Evolutionary conservation across 2,888 invertebrate genomes (phyloP), one percentile per base, ranked within the genome.

Genomic region (Torymus texanus): DNA sequence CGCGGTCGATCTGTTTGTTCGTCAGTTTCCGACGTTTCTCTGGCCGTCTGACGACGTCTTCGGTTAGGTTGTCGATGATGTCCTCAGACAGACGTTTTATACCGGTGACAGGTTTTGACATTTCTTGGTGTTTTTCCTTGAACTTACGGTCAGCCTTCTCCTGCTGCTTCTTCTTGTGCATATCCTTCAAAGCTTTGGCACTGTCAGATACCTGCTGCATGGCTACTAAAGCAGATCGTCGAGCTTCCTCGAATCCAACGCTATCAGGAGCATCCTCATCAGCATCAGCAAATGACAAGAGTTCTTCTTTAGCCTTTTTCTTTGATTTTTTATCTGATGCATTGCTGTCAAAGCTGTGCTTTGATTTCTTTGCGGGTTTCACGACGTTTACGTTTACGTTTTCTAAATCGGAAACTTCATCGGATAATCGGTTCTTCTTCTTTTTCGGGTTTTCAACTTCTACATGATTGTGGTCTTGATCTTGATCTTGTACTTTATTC

Each of bases 31-130:
- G 76, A 68, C 59, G 83, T 50, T 80, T 85, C 82, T 75, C 75
- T 68, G 68, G 79, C 81, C 70, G 84, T 61, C 79, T 72, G 29
- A 80, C 81, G 0, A 55, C 29, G 4, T 82, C 56, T 1, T 87
- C 88, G 0, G 84, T 73, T 2, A 89, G 82, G 66, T 84, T 82
- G 8, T 85, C 84, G 0, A 88, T 59, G 1, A 88, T 13, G 0
- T 88, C 85, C 0, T 85, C 84, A 0, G 88, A 51, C 18, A 88
- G 83, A 18, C 87, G 83, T 65, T 88, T 88, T n/a, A 87, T 8
- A 29, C 76, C 41, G 8, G 41, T 41, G 41, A 8, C 10, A 41
- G 41, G 41, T 5, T 41, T 4, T 41, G 41, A 1, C 41, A 1
- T 41, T 41, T 41, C 41, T 41, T 41, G 29, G 29, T 53, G 14